Evolutionary conservation across 2,797 vertebrate genomes (phyloP), one percentile per base, ranked within the genome.

Genomic region (Natrix natrix): DNA sequence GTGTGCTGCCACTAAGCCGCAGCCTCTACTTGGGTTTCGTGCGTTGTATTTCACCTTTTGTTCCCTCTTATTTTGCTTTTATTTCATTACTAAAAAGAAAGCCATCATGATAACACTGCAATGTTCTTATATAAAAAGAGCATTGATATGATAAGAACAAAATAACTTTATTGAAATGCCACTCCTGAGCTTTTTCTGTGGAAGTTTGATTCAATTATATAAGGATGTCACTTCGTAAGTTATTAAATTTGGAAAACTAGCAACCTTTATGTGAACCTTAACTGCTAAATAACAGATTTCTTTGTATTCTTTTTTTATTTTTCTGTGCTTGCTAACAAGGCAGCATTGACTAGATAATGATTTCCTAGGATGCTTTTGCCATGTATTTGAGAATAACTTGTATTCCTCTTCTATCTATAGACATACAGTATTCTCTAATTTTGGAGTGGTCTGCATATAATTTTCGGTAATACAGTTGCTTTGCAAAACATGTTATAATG

Each of bases 241-340:
- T 0, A 0, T 2, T 20, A 63, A n/a, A 83, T 14, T 32, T 0
- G 32, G 48, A 26, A 57, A 95, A 95, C 74, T 87, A 43, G 69
- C 17, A 78, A 92, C 28, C 55, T 93, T 2, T 22, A 78, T 6
- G 2, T 93, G 37, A 93, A 48, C 11, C 52, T 92, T 17, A n/a
- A 43, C 10, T 94, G 52, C 60, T 94, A 74, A 95, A 94, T 66
- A 2, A 1, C 32, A 69, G n/a, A 86, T 78, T 91, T 91, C 16
- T 1, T 2, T 0, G 57, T 66, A 0, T 0, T 78, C 90, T 0
- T 57, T 56, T 56, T 86, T 37, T 56, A 55, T 24, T 90, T 74
- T 61, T 87, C 26, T 90, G n/a, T 43, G 59, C 37, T 57, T 13
- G 93, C 94, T 90, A 94, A 92, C 83, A 91, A 93, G 93, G 87